Evolutionary conservation across 1,140 invertebrate genomes (phyloP), one percentile per base, ranked within the genome.

Genomic region (Plutomurus gul): DNA sequence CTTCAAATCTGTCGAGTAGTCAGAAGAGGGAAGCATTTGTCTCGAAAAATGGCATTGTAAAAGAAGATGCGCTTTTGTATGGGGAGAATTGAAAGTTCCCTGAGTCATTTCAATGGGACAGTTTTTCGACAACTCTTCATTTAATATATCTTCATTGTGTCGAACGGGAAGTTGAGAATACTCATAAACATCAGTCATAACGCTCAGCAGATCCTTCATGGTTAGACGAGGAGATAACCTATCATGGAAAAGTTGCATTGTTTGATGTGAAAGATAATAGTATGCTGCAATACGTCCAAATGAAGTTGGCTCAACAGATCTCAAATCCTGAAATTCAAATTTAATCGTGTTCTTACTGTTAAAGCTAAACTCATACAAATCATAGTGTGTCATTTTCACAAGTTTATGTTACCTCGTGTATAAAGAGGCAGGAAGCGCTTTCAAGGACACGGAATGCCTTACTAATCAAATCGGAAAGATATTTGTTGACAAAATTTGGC

Each of bases 111-210:
- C 88, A 39, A 95, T 88, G 10, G 92, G 92, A 80, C 95, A 93
- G 80, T 89, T 87, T 85, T 94, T 92, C 0, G 94, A 91, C 71
- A 99, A 86, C 84, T 98, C 94, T 71, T 92, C 93, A 87, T 99
- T 99, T 47, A 97, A 88, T 78, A 94, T 88, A 87, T 99, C 98
- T 88, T 99, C 98, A 87, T 99, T 99, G 86, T 99, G 98, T 65
- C 98, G 89, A 7, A 99, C 97, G 0, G 98, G 98, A 56, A 99
- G 89, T 85, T 98, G 92, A 71, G 92, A 91, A 85, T 98, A 99
- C 86, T 99, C 98, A 80, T 96, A 89, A 16, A 92, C 92, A 86
- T 96, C 92, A 51, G 94, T 92, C 80, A 99, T 88, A 20, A 96
- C 89, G 40, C 90, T 86, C 4, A 99, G 86, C 47, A 97, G 88